phyloP scores from a whole-genome alignment of 2,113 vertebrate genomes.

The Hemiprocne comata region DNA sequence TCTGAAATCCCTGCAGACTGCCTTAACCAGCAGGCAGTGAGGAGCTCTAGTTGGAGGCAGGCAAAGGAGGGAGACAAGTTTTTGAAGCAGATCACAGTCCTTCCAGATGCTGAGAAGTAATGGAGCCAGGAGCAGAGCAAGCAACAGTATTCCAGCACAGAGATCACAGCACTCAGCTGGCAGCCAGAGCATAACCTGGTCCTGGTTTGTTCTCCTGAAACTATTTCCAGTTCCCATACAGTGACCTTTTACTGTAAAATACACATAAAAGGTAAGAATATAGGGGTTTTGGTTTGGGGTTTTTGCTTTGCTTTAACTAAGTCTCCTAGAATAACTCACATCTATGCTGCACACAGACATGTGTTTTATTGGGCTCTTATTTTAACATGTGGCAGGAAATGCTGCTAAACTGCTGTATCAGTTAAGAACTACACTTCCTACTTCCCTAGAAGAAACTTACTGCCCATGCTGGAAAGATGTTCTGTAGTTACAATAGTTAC shows the following conservation, averaged over 20 bases:
- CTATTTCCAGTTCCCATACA: background rate
- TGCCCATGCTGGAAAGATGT: background rate
- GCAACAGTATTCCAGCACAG: background rate
- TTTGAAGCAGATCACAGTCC: background rate
- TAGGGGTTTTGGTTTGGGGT: fast-evolving
- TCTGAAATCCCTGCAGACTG: background rate
- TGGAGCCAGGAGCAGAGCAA: background rate
- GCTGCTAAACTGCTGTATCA: background rate
- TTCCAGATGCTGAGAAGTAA: background rate
- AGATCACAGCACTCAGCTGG: background rate
- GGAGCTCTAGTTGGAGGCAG: background rate
- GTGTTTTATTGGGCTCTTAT: background rate
- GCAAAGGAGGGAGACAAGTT: fast-evolving
- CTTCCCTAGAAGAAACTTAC: background rate
- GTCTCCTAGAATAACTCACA: background rate
- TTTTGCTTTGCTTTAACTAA: background rate
- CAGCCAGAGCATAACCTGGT: background rate
- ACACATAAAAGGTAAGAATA: background rate
- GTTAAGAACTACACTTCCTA: background rate
- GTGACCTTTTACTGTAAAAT: background rate
- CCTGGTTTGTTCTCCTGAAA: background rate
- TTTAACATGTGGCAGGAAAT: background rate
- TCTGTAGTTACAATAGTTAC: background rate
- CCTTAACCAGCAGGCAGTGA: background rate
- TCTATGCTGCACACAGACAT: background rate